Conservation (phyloP, 2,888 invertebrate genomes). For the Pristionchus exspectatus region DNA sequence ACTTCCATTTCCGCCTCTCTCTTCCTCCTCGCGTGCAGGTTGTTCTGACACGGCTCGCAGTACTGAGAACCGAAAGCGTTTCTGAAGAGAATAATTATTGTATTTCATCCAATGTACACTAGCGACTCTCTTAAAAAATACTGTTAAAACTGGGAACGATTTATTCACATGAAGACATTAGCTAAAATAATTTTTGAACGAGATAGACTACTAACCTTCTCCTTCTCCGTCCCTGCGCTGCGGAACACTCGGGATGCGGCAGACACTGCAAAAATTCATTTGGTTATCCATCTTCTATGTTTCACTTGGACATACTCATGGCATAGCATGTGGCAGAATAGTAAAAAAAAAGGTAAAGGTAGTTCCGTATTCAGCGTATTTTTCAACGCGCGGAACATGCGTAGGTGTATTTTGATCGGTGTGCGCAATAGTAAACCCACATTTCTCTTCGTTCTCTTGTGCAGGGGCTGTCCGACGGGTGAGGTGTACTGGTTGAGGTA, state of each 20-base stretch:
- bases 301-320: neutral
- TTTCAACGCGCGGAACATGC: too few relatives aligned
- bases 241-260: conserved; percentile 71
- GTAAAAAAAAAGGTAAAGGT: too few relatives aligned
- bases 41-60: conserved; percentile 72
- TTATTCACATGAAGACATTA: too few relatives aligned
- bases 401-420: too few relatives aligned
- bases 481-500: conserved; percentile 38
- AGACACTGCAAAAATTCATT: conserved; percentile 64
- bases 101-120: neutral
- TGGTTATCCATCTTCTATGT: neutral
- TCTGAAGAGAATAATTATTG: conserved; percentile 53
- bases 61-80: conserved; percentile 71
- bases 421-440: neutral
- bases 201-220: neutral
- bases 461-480: conserved; percentile 57
- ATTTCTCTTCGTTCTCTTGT: conserved; percentile 64
- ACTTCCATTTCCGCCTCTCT: conserved; percentile 69
- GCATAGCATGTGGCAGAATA: neutral
- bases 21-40: conserved; percentile 70
- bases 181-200: neutral
- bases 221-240: conserved; percentile 58
- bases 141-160: too few relatives aligned
- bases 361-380: too few relatives aligned
- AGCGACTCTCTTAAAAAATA: too few relatives aligned